Base-by-base conservation (phyloP, 2,113 vertebrate species). In the Ophthalmolycus amberensis region DNA sequence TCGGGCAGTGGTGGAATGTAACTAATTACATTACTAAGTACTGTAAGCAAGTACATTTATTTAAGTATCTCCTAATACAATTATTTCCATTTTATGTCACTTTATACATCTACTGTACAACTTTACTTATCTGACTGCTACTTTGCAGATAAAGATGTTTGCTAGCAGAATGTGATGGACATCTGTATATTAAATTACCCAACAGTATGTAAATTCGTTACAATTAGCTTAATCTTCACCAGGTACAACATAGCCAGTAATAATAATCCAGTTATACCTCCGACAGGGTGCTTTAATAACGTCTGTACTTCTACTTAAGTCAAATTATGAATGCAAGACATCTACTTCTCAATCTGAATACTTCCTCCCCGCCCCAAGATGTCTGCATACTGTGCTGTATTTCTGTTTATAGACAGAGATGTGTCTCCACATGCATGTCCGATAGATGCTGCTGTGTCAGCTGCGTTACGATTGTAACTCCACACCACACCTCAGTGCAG, bases 401-500 rank as follows among this genome's bases (percentile, higher is more conserved):
- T 22, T 54, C 9, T 60, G 54, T 58, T 4, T 1, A 22, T n/a
- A 14, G 50, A 9, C 50, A 42, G 62, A 2, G 10, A 25, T 29
- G n/a, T 71, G 20, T 75, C 20, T 63, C 6, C 12, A 52, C n/a
- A 67, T 3, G 62, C 56, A 7, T 75, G 87, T 60, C 67, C 60
- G 3, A 56, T 0, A 18, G 25, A 50, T 29, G 12, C 38, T 0
- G 9, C 52, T 34, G 71, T 46, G 37, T 78, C 46, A 46, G 22
- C 15, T 56, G 78, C 38, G 4, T 22, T 60, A 29, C 71, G 75
- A 90, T 91, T 92, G 84, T 84, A 86, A 90, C 85, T 81, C 92
- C 75, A 69, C 88, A 90, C 89, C 89, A 90, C 80, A 83, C 86
- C 86, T 80, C 90, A 83, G 86, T 93, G 91, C 92, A 91, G 92